Conservation (phyloP, 2,888 invertebrate species). For the Himalopsyche anomala region DNA sequence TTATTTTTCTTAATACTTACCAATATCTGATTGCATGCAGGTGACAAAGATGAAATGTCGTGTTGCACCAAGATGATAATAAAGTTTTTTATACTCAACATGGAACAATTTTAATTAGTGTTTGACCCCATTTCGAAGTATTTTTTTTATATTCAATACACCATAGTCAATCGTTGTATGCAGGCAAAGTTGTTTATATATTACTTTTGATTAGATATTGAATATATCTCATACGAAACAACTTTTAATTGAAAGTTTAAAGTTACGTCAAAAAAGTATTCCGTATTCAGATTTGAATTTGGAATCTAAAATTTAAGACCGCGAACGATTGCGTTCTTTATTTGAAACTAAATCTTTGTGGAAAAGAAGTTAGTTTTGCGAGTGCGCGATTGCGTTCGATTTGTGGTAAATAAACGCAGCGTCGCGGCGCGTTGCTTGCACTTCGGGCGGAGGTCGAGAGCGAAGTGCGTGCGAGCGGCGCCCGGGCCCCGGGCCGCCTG, state of each 20-base stretch:
- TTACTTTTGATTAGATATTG: background rate
- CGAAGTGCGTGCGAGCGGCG: slow-evolving; percentile 52
- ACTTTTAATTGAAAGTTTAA: background rate
- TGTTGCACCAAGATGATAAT: background rate
- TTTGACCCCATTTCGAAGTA: background rate
- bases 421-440: slow-evolving; percentile 49
- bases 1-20: background rate
- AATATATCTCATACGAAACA: background rate
- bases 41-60: background rate
- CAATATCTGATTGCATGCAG: background rate
- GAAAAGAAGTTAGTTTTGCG: slow-evolving; percentile 45
- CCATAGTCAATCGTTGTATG: background rate
- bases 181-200: background rate
- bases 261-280: background rate
- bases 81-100: background rate
- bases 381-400: slow-evolving; percentile 43
- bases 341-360: background rate
- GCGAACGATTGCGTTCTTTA: slow-evolving; percentile 23
- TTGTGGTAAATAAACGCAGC: slow-evolving; percentile 44
- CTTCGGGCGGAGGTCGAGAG: slow-evolving; percentile 54
- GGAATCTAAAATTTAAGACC: background rate
- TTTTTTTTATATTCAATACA: background rate
- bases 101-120: background rate
- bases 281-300: background rate
- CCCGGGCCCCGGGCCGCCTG: slow-evolving; percentile 49